Conservation (phyloP, 2,797 vertebrate genomes). For the Tachyglossus aculeatus region DNA sequence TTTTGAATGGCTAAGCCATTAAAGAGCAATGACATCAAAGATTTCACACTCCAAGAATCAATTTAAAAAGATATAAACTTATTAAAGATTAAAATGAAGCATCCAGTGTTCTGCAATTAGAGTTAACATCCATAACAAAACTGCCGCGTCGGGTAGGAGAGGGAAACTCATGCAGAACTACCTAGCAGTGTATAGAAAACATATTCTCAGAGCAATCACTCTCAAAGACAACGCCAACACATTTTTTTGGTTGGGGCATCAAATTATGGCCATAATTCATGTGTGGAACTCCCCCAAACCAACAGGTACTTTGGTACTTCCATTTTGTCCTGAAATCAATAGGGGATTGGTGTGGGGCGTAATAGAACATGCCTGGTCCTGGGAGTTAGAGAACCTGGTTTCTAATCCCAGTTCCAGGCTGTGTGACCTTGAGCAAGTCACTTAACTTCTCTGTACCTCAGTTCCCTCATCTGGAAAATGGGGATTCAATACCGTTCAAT, state of each 20-base stretch:
- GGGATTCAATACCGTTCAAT: too few relatives aligned
- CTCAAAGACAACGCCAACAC: constrained; percentile 21
- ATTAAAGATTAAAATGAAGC: constrained; percentile 67
- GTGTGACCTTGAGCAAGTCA: too few relatives aligned
- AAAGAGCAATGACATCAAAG: constrained; percentile 50
- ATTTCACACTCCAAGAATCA: constrained; percentile 50
- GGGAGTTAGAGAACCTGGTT: too few relatives aligned
- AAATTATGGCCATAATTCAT: too few relatives aligned
- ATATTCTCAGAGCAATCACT: constrained; percentile 59
- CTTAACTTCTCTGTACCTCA: too few relatives aligned
- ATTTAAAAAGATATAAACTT: constrained; percentile 61
- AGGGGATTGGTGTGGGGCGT: too few relatives aligned
- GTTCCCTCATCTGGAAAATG: too few relatives aligned
- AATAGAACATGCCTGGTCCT: too few relatives aligned
- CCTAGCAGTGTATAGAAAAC: constrained; percentile 42
- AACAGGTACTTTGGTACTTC: too few relatives aligned
- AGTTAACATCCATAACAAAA: constrained; percentile 61
- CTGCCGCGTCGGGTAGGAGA: neutral
- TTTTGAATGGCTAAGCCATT: constrained; percentile 23
- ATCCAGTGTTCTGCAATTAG: constrained; percentile 51
- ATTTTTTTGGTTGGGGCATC: constrained; percentile 30
- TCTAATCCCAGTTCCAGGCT: too few relatives aligned
- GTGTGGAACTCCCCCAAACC: too few relatives aligned
- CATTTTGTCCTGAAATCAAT: too few relatives aligned
- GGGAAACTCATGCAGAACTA: constrained; percentile 15